Conservation (phyloP, 2,888 invertebrate genomes). For the Hoplodrina ambigua region DNA sequence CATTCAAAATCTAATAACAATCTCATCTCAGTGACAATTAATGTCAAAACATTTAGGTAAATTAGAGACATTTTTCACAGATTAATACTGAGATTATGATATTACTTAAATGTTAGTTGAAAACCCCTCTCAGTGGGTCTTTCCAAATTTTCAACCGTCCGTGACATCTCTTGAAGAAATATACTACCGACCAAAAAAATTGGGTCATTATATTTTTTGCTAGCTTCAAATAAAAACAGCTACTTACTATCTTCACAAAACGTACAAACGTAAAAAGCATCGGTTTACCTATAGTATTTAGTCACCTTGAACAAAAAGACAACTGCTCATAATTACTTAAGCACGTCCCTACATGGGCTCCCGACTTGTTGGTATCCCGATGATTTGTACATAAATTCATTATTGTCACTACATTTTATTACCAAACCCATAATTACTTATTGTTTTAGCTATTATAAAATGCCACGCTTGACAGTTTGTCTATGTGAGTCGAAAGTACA, state of each 20-base stretch:
- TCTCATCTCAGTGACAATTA: too few relatives aligned
- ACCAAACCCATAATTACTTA: constrained; percentile 72
- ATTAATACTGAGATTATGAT: too few relatives aligned
- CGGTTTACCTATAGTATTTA: constrained; percentile 64
- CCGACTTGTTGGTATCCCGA: constrained; percentile 77
- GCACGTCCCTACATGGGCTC: constrained; percentile 70
- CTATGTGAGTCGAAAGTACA: constrained; percentile 47
- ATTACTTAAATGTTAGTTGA: too few relatives aligned
- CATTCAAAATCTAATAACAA: too few relatives aligned
- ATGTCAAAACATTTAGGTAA: too few relatives aligned
- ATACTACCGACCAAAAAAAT: not conserved
- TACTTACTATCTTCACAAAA: constrained; percentile 54
- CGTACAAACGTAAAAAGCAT: constrained; percentile 50
- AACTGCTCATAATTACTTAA: constrained; percentile 76
- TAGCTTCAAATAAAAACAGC: not conserved
- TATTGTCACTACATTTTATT: constrained; percentile 71
- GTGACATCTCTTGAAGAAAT: not conserved
- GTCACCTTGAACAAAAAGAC: constrained; percentile 74
- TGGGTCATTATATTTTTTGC: not conserved
- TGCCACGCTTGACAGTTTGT: constrained; percentile 57
- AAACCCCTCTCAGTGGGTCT: too few relatives aligned
- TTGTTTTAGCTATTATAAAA: constrained; percentile 69
- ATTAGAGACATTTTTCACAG: too few relatives aligned
- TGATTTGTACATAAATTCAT: constrained; percentile 81
- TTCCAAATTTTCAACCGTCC: too few relatives aligned